Evolutionary conservation across 2,888 invertebrate species (phyloP).

Genomic region (Aromia moschata): DNA sequence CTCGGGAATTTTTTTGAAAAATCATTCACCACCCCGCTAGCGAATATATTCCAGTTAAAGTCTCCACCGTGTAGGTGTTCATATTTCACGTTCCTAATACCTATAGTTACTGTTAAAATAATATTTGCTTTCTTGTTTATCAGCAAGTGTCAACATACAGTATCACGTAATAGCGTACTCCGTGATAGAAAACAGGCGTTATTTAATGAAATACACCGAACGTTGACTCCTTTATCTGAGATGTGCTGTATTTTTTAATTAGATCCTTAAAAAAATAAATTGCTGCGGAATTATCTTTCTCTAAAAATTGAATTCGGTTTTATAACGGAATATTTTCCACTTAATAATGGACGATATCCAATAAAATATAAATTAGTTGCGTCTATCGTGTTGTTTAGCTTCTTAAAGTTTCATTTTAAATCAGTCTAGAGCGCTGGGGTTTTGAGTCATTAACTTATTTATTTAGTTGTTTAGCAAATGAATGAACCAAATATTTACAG

Average conservation of each 20-base stretch:
- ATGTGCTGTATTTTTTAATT: conserved; percentile 7
- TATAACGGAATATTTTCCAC: conserved; percentile 4
- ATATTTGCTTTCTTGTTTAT: conserved; percentile 21
- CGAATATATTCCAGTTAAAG: too few species aligned
- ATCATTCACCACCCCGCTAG: too few species aligned
- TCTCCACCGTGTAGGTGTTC: too few species aligned
- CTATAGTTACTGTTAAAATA: conserved; percentile 16
- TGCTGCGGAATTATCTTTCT: conserved; percentile 1
- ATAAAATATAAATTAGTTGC: conserved; percentile 2
- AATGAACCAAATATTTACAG: too few species aligned
- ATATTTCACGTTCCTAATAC: conserved; percentile 7
- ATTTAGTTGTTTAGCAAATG: too few species aligned
- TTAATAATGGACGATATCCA: not conserved
- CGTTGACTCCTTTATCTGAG: conserved; percentile 23
- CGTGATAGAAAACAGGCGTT: conserved; percentile 14
- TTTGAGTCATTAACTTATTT: too few species aligned
- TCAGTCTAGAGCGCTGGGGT: too few species aligned
- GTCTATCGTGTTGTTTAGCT: not conserved
- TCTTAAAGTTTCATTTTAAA: too few species aligned
- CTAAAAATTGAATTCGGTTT: not conserved
- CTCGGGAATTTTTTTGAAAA: too few species aligned
- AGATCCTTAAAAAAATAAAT: conserved; percentile 7
- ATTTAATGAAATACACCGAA: conserved; percentile 22
- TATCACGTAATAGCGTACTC: conserved; percentile 6
- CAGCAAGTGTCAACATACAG: conserved; percentile 18